Evolutionary conservation across 2,797 vertebrate species (phyloP).

Genomic region (Acipenser oxyrinchus): DNA sequence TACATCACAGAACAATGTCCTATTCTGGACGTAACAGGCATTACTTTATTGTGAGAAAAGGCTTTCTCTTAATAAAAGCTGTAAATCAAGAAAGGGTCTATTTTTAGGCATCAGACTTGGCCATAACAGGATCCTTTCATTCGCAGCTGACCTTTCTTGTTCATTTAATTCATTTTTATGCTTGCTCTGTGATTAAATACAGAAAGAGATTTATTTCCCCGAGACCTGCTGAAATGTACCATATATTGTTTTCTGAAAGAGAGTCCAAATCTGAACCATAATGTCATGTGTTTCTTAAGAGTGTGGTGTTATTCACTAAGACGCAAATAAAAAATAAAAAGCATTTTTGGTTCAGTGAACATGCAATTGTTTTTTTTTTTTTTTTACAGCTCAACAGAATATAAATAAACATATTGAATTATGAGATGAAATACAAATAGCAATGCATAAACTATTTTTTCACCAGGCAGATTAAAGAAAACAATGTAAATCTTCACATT

Average conservation of each 20-base stretch:
- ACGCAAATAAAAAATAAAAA: no score
- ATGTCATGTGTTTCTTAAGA: no score
- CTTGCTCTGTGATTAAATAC: conserved; percentile 55
- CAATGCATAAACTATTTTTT: no score
- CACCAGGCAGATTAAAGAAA: no score
- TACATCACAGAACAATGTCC: conserved; percentile 49
- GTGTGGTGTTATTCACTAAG: no score
- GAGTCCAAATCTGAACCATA: no score
- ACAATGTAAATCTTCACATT: not conserved
- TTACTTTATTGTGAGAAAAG: conserved; percentile 46
- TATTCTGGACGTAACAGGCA: conserved; percentile 42
- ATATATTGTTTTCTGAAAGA: no score
- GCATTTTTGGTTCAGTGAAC: no score
- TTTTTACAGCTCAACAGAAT: no score
- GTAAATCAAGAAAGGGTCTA: conserved; percentile 54
- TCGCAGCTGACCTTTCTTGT: conserved; percentile 55
- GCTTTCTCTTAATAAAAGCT: conserved; percentile 47
- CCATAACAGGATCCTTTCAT: conserved; percentile 44
- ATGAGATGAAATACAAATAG: no score
- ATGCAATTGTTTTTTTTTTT: no score
- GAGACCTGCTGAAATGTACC: not conserved
- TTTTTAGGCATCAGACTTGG: conserved; percentile 52
- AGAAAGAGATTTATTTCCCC: conserved; percentile 50
- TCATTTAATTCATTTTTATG: conserved; percentile 56
- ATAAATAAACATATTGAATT: no score